Evolutionary conservation across 2,888 invertebrate genomes (phyloP).

Genomic region (Microplitis deprimator): DNA sequence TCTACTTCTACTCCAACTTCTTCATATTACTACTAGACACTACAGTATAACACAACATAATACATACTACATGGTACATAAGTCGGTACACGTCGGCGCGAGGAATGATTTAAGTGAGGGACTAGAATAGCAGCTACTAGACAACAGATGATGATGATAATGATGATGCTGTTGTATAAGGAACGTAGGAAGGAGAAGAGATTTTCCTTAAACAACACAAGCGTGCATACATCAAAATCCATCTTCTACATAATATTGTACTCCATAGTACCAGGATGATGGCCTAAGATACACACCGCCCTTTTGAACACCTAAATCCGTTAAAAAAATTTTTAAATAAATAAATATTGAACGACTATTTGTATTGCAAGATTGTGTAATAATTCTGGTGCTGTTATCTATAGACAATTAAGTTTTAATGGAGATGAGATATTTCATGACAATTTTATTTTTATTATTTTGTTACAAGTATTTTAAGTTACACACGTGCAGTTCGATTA

Average conservation of each 20-base stretch:
- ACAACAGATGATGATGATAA: not conserved
- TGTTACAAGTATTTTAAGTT: conserved; percentile 15
- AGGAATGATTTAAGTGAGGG: not conserved
- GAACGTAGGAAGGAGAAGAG: not conserved
- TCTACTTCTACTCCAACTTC: conserved; percentile 14
- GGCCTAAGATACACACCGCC: not conserved
- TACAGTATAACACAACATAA: not conserved
- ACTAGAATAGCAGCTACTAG: not conserved
- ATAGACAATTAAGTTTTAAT: conserved; percentile 12
- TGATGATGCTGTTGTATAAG: not conserved
- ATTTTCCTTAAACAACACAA: not conserved
- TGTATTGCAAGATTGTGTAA: conserved; percentile 15
- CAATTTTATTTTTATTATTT: conserved; percentile 12
- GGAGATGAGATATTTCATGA: conserved; percentile 8
- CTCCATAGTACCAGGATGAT: conserved; percentile 8
- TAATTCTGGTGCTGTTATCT: conserved; percentile 23
- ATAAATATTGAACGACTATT: not conserved
- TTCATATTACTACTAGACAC: not conserved
- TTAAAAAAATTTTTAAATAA: not conserved
- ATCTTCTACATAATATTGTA: not conserved
- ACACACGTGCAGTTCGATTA: not conserved
- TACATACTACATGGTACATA: not conserved
- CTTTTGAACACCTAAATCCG: conserved; percentile 10
- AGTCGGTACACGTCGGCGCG: not conserved
- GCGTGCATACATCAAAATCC: not conserved